Percentiles rank a stretch among this genome's conserved stretches.
These are phyloP conservation scores for Villa cingulata DNA, from an alignment of 2,888 invertebrate species.

Conservation along the genomic window DNA sequence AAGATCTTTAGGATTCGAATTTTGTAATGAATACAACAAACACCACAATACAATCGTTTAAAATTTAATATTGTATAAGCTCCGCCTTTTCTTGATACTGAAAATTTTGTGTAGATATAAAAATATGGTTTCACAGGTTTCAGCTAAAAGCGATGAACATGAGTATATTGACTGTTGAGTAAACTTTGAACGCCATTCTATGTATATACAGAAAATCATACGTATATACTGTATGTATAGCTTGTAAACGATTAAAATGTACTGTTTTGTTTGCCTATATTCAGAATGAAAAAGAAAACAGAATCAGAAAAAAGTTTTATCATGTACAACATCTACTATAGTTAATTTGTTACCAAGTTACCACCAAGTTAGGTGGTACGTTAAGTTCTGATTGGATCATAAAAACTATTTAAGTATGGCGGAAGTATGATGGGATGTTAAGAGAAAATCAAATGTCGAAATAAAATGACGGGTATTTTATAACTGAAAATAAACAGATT, in stretches of 20 bases:
- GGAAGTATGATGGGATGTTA: neutral
- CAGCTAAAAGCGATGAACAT: too few species aligned
- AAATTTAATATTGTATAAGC: too few species aligned
- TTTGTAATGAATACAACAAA: too few species aligned
- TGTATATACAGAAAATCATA: neutral
- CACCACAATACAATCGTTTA: too few species aligned
- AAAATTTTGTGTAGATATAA: too few species aligned
- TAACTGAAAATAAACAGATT: neutral
- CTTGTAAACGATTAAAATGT: too few species aligned
- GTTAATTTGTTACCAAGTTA: neutral
- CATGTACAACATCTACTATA: too few species aligned
- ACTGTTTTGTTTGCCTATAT: too few species aligned
- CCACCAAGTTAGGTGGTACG: slow-evolving; percentile 5
- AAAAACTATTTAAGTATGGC: neutral
- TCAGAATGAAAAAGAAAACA: neutral
- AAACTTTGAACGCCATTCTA: neutral
- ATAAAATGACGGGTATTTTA: neutral
- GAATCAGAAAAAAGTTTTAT: neutral
- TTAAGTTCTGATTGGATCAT: neutral
- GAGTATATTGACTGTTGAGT: neutral
- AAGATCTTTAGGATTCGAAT: neutral
- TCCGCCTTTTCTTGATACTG: slow-evolving; percentile 2
- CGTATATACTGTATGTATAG: too few species aligned
- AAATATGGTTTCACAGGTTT: too few species aligned
- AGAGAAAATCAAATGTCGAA: neutral